phyloP scores from a whole-genome alignment of 2,888 invertebrate species.

The Drosophila emarginata region DNA sequence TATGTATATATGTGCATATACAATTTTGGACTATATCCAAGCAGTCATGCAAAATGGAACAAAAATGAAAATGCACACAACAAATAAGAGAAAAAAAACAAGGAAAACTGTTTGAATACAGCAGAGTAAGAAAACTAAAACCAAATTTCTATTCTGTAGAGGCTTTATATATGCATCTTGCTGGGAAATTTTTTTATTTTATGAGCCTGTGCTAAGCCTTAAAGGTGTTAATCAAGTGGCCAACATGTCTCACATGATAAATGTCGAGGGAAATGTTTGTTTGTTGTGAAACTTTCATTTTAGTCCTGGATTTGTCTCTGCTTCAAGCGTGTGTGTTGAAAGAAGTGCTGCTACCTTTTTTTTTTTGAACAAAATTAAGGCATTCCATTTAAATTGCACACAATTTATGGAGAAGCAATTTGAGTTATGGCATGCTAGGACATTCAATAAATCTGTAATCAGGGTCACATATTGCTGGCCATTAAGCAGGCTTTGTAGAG shows the following conservation, averaged over 20 bases:
- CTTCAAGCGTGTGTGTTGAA: neutral
- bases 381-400: neutral
- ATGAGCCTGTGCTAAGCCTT: conserved; percentile 34
- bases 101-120: conserved; percentile 10
- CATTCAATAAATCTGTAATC: neutral
- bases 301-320: neutral
- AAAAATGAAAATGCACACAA: conserved; percentile 61
- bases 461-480: no score
- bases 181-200: conserved; percentile 45
- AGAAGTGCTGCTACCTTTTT: neutral
- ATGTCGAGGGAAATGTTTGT: conserved; percentile 38
- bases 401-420: neutral
- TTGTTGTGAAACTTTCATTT: conserved; percentile 5
- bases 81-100: conserved; percentile 7
- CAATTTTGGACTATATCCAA: conserved; percentile 51
- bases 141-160: conserved; percentile 13
- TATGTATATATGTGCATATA: conserved; percentile 3
- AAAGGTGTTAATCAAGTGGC: conserved; percentile 71
- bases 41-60: conserved; percentile 66
- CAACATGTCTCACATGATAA: conserved; percentile 63
- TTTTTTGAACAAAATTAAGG: neutral
- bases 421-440: neutral
- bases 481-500: no score
- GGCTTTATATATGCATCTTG: conserved; percentile 30
- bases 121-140: conserved; percentile 21